Evolutionary conservation across 2,797 vertebrate species (phyloP).

Genomic region (Crax fasciolata): DNA sequence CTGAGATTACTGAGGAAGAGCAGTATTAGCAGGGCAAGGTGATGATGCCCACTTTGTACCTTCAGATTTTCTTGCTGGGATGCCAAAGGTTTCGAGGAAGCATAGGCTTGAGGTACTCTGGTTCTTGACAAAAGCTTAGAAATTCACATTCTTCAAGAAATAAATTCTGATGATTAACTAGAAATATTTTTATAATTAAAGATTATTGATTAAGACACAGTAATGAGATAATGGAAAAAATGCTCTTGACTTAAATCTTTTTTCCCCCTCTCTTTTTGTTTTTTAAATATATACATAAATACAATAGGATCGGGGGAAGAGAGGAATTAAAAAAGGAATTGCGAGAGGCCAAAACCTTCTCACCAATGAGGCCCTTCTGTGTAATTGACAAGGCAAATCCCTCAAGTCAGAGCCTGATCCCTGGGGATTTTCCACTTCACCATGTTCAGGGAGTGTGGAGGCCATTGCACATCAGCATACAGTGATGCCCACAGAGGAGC

Average conservation of each 20-base stretch:
- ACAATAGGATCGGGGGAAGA: not conserved
- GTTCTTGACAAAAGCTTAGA: not conserved
- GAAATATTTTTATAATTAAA: not conserved
- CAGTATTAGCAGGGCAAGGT: not conserved
- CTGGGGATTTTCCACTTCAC: constrained; percentile 37
- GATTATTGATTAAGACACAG: too few relatives aligned
- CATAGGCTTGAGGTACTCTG: not conserved
- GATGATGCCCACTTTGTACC: not conserved
- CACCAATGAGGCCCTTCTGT: not conserved
- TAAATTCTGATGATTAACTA: not conserved
- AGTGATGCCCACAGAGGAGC: not conserved
- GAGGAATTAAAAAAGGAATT: not conserved
- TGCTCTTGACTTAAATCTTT: not conserved
- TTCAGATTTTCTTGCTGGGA: not conserved
- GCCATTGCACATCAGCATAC: not conserved
- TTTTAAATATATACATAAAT: not conserved
- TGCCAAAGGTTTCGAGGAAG: not conserved
- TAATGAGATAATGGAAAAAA: not conserved
- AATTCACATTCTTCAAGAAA: not conserved
- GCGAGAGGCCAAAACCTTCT: not conserved
- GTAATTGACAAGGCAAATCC: constrained; percentile 7
- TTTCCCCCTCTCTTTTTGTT: accelerated
- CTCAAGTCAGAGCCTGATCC: not conserved
- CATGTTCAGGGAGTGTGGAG: not conserved
- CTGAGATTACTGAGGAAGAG: constrained; percentile 55